Percentiles rank a stretch among this genome's conserved stretches.
Evolutionary conservation across 2,888 invertebrate species (phyloP).

Genomic region (Phengaris alcon): DNA sequence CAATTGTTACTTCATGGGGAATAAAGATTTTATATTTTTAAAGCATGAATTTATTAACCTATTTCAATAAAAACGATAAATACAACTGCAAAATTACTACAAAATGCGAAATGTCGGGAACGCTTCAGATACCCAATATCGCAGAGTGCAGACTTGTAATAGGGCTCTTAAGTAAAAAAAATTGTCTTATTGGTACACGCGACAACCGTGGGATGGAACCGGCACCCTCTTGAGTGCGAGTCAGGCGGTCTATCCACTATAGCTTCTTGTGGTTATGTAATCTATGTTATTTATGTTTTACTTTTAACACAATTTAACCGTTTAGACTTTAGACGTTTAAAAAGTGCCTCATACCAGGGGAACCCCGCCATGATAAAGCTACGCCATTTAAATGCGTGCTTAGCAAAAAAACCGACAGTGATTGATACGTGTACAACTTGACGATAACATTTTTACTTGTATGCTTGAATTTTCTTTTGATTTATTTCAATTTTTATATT

Average conservation of each 20-base stretch:
- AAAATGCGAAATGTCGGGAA: no score
- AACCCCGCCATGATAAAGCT: slow-evolving; percentile 13
- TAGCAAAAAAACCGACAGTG: slow-evolving; percentile 29
- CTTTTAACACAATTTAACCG: neutral
- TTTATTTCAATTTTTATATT: neutral
- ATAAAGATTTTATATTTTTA: no score
- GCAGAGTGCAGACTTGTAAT: no score
- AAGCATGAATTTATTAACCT: no score
- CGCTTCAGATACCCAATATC: no score
- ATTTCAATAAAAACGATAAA: no score
- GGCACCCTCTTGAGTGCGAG: neutral
- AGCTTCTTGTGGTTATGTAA: neutral
- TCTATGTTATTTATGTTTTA: neutral
- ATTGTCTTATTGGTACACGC: no score
- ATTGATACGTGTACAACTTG: slow-evolving; percentile 22
- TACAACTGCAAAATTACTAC: no score
- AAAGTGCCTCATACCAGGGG: slow-evolving; percentile 1
- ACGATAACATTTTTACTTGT: slow-evolving; percentile 17
- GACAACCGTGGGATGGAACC: neutral
- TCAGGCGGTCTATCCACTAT: neutral
- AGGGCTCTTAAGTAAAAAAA: no score
- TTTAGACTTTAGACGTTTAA: slow-evolving; percentile 1
- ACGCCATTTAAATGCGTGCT: slow-evolving; percentile 27
- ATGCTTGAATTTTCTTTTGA: neutral
- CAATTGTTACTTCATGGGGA: no score